Evolutionary conservation across 1,140 invertebrate species (phyloP), one percentile per base, ranked within the genome.

Genomic region (Reticulitermes speratus): DNA sequence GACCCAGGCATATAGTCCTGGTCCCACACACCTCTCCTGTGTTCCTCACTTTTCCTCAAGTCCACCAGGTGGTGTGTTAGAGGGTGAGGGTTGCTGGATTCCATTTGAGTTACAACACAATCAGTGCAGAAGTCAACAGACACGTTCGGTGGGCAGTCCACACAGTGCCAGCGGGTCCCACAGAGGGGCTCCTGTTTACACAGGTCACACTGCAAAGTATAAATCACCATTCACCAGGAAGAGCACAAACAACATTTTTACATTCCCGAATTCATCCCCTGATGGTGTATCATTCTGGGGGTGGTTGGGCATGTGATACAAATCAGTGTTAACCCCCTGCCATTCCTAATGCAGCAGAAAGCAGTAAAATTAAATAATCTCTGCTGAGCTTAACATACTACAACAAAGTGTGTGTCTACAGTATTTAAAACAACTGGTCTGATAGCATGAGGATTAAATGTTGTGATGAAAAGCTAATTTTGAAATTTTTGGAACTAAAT

Each of bases 161-260:
- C 90, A 88, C 96, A 97, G 88, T 95, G 94, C 95, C 95, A 96
- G 85, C 95, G 91, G 9, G 92, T 93, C 23, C 94, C 94, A 52
- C 92, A 90, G 81, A 96, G 93, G 19, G 95, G 95, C 30, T 94
- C 93, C 88, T 94, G 92, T 21, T 92, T 90, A 89, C 96, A 97
- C 38, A 92, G 90, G 87, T 93, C 92, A 90, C 96, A 97, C 93
- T 95, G 88, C 86, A 92, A 91, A 75, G 86, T 84, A 86, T 85
- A 32, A 69, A 84, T 65, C 30, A 85, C n/a, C 30, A 81, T 30
- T 82, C n/a, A 84, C 85, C 45, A n/a, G 83, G 21, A 83, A 19
- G 86, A 86, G 65, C 86, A 85, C 83, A 87, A 5, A 21, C 19
- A 7, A 23, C 25, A n/a, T 25, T 3, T 52, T 38, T 38, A 38